These are phyloP conservation scores for Drosophila takahashii DNA, from an alignment of 1,140 invertebrate species.

Conservation along the genomic window DNA sequence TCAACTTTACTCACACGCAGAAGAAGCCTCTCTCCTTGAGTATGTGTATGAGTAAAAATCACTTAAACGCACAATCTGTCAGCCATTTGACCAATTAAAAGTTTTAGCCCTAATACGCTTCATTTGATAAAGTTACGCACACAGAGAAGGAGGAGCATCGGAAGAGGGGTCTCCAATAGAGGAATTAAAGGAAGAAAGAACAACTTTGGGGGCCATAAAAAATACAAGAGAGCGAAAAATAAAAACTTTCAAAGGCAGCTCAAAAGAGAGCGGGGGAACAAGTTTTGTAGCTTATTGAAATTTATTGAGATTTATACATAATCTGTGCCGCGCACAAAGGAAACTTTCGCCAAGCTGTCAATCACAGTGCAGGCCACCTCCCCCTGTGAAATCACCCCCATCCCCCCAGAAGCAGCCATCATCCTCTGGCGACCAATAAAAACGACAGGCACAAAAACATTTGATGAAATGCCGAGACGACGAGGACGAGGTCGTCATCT, in stretches of 20 bases:
- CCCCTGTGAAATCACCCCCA: not conserved
- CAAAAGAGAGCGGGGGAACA: slow-evolving; percentile 14
- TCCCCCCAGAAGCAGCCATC: slow-evolving; percentile 13
- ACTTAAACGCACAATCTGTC: slow-evolving; percentile 80
- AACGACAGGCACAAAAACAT: slow-evolving; percentile 68
- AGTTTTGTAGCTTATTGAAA: slow-evolving; percentile 78
- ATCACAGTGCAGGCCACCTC: slow-evolving; percentile 50
- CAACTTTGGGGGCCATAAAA: slow-evolving; percentile 56
- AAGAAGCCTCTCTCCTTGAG: slow-evolving; percentile 5
- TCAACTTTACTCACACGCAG: slow-evolving; percentile 53
- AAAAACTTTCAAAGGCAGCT: slow-evolving; percentile 45
- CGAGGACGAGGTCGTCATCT: slow-evolving; percentile 59
- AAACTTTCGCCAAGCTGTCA: slow-evolving; percentile 75
- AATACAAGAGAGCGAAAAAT: slow-evolving; percentile 27
- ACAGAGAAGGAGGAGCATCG: slow-evolving; percentile 20
- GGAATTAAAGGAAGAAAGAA: slow-evolving; percentile 50
- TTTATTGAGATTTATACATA: slow-evolving; percentile 83
- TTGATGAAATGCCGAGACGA: slow-evolving; percentile 73
- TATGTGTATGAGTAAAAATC: slow-evolving; percentile 48
- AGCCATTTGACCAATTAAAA: slow-evolving; percentile 82
- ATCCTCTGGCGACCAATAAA: slow-evolving; percentile 79
- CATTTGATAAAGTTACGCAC: slow-evolving; percentile 75
- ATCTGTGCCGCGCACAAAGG: slow-evolving; percentile 44
- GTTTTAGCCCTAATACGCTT: slow-evolving; percentile 80
- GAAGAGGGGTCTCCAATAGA: slow-evolving; percentile 38